These are phyloP conservation scores for Hecatera dysodea DNA, from an alignment of 2,888 invertebrate species.

Conservation along the genomic window DNA sequence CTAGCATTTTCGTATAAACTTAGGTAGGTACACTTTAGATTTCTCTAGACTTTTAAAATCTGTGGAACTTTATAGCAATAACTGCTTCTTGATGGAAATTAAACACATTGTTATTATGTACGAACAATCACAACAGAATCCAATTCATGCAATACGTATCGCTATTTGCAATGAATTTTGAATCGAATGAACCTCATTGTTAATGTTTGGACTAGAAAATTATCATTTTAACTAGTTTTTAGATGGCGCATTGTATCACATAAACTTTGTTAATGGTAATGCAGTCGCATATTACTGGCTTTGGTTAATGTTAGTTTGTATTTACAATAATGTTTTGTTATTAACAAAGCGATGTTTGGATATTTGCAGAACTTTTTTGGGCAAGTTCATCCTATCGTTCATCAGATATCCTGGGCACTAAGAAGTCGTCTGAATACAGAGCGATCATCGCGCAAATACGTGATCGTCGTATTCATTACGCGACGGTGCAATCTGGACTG, in stretches of 20 bases:
- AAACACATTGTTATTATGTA: slow-evolving; percentile 58
- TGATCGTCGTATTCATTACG: no score
- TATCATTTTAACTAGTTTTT: slow-evolving; percentile 64
- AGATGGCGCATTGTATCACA: slow-evolving; percentile 24
- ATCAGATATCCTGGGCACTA: no score
- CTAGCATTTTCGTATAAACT: no score
- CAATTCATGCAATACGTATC: slow-evolving; percentile 62
- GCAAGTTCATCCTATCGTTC: background rate
- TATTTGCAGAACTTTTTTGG: background rate
- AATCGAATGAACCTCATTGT: slow-evolving; percentile 65
- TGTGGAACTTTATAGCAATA: slow-evolving; percentile 10
- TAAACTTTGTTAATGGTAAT: slow-evolving; percentile 27
- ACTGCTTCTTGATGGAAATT: slow-evolving; percentile 44
- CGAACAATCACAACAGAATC: slow-evolving; percentile 62
- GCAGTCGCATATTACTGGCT: background rate
- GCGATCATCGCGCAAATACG: no score
- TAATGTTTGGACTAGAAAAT: slow-evolving; percentile 61
- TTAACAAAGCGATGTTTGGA: background rate
- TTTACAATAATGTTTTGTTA: background rate
- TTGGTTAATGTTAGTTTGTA: no score
- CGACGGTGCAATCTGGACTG: no score
- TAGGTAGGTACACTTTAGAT: background rate
- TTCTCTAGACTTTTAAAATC: slow-evolving; percentile 1
- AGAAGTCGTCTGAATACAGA: no score
- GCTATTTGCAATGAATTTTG: slow-evolving; percentile 67